Percentiles rank a stretch among this genome's conserved stretches.
These are phyloP conservation scores for Cryptoprocta ferox DNA, from an alignment of 2,797 vertebrate genomes.

Conservation along the genomic window DNA sequence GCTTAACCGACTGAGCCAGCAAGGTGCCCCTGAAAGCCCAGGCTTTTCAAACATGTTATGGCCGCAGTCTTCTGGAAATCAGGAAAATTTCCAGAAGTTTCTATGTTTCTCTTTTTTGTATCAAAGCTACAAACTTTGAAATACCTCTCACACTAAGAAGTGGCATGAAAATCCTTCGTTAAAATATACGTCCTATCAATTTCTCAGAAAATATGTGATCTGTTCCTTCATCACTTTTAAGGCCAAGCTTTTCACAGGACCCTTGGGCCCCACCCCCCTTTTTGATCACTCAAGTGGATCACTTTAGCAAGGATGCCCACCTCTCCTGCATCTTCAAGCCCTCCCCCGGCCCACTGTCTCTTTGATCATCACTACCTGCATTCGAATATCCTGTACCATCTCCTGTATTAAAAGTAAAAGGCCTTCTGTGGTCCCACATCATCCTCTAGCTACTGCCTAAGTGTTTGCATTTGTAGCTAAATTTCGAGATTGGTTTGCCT, in stretches of 20 bases:
- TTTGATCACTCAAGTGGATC: background rate
- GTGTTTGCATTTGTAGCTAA: background rate
- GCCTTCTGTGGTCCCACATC: background rate
- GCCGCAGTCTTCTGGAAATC: background rate
- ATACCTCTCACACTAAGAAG: background rate
- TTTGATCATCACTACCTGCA: background rate
- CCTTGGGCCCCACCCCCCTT: background rate
- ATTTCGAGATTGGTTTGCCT: background rate
- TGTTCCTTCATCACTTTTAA: background rate
- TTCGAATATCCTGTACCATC: background rate
- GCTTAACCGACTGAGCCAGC: no score
- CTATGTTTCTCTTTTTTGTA: background rate
- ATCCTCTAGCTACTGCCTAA: background rate
- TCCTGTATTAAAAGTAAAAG: background rate
- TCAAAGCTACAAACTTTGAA: constrained; percentile 33
- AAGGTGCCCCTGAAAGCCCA: no score
- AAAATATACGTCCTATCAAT: background rate
- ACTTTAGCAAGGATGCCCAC: background rate
- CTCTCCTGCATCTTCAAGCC: background rate
- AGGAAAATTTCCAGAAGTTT: background rate
- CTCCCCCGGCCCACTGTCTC: background rate
- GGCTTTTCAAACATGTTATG: background rate
- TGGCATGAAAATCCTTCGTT: background rate
- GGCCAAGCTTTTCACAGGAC: background rate
- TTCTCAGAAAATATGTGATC: background rate